Conservation (phyloP, 1,140 invertebrate species). For the Hyles euphorbiae region DNA sequence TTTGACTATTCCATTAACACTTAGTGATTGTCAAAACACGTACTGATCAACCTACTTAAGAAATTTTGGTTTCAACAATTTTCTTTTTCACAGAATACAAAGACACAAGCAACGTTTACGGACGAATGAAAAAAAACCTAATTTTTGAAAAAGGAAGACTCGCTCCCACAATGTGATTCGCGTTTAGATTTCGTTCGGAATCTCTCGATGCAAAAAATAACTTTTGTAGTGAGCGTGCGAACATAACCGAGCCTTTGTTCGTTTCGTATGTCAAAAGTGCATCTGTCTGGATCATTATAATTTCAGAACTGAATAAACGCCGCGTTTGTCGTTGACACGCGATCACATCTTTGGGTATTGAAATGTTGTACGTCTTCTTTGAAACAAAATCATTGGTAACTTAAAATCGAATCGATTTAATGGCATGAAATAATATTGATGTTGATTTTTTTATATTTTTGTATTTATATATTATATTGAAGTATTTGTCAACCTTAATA, state of each 20-base stretch:
- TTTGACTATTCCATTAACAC: no score
- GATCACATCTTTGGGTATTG: constrained; percentile 10
- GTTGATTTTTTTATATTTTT: no score
- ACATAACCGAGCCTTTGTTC: constrained; percentile 32
- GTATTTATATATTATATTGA: no score
- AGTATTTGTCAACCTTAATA: no score
- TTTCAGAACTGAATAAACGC: constrained; percentile 32
- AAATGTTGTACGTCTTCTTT: constrained; percentile 5
- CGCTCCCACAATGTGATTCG: constrained; percentile 54
- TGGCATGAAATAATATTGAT: no score
- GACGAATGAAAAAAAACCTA: constrained; percentile 13
- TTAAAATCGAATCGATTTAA: no score
- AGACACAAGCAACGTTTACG: constrained; percentile 14
- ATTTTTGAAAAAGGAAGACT: constrained; percentile 40
- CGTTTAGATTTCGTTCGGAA: constrained; percentile 57
- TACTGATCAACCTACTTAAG: no score
- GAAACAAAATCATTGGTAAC: background rate
- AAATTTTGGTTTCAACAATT: background rate
- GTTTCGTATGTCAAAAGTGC: constrained; percentile 50
- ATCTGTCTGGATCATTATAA: constrained; percentile 54
- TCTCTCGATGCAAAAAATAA: constrained; percentile 50
- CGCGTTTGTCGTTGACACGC: constrained; percentile 25
- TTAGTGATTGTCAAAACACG: no score
- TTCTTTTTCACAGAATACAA: background rate
- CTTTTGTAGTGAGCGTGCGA: constrained; percentile 58